phyloP scores from a whole-genome alignment of 2,888 invertebrate genomes.

The Rhodophaea formosa region DNA sequence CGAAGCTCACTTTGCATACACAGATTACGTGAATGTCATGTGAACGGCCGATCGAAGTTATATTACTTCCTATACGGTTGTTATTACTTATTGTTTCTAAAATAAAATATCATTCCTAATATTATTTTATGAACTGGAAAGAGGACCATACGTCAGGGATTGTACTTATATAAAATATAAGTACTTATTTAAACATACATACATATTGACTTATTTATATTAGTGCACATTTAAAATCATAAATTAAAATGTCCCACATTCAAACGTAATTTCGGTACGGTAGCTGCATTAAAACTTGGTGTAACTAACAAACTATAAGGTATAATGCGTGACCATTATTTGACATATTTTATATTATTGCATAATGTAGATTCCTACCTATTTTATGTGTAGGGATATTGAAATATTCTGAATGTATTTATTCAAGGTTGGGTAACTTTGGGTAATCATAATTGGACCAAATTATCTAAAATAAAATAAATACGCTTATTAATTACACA shows the following conservation, averaged over 20 bases:
- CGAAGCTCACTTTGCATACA: conserved; percentile 68
- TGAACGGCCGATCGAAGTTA: conserved; percentile 39
- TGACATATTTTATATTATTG: too few relatives aligned
- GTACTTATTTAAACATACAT: too few relatives aligned
- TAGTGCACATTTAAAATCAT: neutral
- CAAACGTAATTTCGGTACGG: too few relatives aligned
- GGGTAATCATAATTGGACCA: neutral
- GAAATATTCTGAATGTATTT: too few relatives aligned
- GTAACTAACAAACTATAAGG: neutral
- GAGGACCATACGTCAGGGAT: neutral
- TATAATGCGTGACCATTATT: too few relatives aligned
- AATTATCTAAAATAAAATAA: conserved; percentile 3
- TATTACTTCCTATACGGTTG: conserved; percentile 6
- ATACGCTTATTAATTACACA: conserved; percentile 8
- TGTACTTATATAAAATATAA: too few relatives aligned
- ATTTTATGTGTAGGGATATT: too few relatives aligned
- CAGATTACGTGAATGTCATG: conserved; percentile 68
- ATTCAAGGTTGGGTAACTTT: neutral
- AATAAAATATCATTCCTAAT: neutral
- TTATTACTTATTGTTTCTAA: conserved; percentile 17
- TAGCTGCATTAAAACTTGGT: neutral
- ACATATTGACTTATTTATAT: too few relatives aligned
- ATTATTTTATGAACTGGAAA: neutral
- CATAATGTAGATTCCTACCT: too few relatives aligned
- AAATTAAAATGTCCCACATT: neutral